These are phyloP conservation scores for Panagrolaimus sp. DNA, from an alignment of 1,140 invertebrate species.

Conservation along the genomic window DNA sequence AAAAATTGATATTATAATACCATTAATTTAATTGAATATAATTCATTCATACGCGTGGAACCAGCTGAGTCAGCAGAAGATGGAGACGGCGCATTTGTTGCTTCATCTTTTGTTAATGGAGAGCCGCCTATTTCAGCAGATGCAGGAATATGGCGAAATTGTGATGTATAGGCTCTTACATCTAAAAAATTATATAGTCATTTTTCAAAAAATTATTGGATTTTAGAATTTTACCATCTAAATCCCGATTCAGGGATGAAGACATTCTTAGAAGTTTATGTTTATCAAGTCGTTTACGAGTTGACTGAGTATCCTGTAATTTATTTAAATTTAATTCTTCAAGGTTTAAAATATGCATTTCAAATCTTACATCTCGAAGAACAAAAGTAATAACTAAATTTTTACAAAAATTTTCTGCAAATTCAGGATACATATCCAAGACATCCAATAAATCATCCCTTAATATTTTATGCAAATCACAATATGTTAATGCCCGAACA, in stretches of 20 bases:
- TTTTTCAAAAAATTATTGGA: not conserved
- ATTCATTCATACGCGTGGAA: no score
- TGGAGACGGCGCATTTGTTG: constrained; percentile 26
- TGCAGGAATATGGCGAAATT: constrained; percentile 32
- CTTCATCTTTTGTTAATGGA: constrained; percentile 13
- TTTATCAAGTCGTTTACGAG: constrained; percentile 33
- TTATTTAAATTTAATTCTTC: constrained; percentile 16
- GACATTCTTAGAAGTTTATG: constrained; percentile 56
- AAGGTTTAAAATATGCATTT: constrained; percentile 14
- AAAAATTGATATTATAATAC: not conserved
- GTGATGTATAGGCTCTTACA: constrained; percentile 50
- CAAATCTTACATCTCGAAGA: constrained; percentile 74
- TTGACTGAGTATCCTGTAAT: constrained; percentile 38
- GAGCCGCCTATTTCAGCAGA: constrained; percentile 8
- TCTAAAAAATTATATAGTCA: constrained; percentile 28
- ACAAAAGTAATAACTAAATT: constrained; percentile 95
- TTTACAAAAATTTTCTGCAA: constrained; percentile 78
- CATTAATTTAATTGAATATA: not conserved
- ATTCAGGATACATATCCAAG: constrained; percentile 92
- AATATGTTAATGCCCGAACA: constrained; percentile 96
- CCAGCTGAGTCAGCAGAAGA: not conserved
- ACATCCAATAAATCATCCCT: constrained; percentile 93
- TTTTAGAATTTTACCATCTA: constrained; percentile 8
- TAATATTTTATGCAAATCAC: constrained; percentile 94
- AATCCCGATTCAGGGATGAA: constrained; percentile 46